Evolutionary conservation across 2,113 vertebrate genomes (phyloP).

Genomic region (Ramphastos sulfuratus): DNA sequence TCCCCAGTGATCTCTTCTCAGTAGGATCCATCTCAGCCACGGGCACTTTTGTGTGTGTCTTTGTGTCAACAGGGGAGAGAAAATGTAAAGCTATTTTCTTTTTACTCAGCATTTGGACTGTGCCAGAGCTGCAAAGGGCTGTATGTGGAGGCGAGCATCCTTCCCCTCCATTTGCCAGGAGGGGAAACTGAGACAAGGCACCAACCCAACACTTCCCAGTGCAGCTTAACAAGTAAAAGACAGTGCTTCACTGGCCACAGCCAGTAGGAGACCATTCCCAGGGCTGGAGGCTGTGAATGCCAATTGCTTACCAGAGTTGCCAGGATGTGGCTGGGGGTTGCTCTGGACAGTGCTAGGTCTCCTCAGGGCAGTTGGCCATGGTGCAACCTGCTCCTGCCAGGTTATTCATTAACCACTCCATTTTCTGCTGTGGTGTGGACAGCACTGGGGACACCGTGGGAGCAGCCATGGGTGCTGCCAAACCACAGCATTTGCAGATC

Average conservation of each 20-base stretch:
- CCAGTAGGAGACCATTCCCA: background rate
- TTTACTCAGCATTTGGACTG: background rate
- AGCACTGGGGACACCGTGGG: background rate
- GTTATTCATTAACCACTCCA: slow-evolving; percentile 8
- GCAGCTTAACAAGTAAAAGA: background rate
- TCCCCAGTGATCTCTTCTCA: background rate
- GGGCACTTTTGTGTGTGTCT: rapidly evolving
- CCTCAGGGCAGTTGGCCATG: background rate
- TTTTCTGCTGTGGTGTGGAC: background rate
- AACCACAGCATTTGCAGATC: rapidly evolving
- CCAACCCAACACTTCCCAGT: background rate
- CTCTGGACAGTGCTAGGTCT: rapidly evolving
- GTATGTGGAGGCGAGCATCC: background rate
- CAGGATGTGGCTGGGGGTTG: background rate
- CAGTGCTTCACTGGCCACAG: background rate
- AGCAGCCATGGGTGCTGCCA: rapidly evolving
- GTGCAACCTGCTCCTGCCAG: background rate
- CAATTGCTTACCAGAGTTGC: background rate
- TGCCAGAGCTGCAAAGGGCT: background rate
- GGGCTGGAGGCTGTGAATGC: background rate
- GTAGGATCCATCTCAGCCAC: background rate
- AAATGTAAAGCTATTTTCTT: background rate
- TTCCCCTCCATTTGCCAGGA: background rate
- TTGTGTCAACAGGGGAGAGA: background rate
- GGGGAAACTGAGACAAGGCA: background rate